These are phyloP conservation scores for Dicentrarchus labrax DNA, from an alignment of 2,113 vertebrate genomes.

Conservation along the genomic window DNA sequence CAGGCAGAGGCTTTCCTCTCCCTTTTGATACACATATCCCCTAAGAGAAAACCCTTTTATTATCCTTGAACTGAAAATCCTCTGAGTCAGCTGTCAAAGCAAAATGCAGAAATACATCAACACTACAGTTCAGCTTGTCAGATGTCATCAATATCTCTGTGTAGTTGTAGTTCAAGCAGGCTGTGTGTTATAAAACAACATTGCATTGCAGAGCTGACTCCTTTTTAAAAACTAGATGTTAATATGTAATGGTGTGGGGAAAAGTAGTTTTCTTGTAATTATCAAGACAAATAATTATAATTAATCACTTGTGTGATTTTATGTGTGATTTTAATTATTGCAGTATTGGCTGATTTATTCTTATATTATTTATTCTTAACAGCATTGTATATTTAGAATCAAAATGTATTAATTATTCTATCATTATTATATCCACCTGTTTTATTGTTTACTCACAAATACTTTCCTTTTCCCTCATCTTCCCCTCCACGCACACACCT, in stretches of 20 bases:
- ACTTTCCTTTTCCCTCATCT: no score
- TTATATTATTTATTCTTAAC: no score
- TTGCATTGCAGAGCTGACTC: not conserved
- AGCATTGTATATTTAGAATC: no score
- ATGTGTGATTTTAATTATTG: no score
- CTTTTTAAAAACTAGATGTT: not conserved
- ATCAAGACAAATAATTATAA: not conserved
- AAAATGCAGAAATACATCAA: not conserved
- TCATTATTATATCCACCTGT: no score
- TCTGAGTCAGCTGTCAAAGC: conserved; percentile 14
- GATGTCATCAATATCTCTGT: not conserved
- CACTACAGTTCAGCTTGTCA: not conserved
- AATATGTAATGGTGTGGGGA: no score
- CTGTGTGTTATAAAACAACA: not conserved
- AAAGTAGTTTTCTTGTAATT: not conserved
- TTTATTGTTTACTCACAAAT: no score
- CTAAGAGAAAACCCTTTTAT: conserved; percentile 28
- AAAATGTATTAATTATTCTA: no score
- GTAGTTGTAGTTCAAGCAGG: not conserved
- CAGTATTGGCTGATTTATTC: no score
- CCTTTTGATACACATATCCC: conserved; percentile 43
- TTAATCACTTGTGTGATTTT: not conserved
- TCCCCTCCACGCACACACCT: no score
- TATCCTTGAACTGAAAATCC: conserved; percentile 38
- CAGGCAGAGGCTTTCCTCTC: conserved; percentile 20